phyloP scores from a whole-genome alignment of 2,113 vertebrate genomes.

The Arvicanthis niloticus region DNA sequence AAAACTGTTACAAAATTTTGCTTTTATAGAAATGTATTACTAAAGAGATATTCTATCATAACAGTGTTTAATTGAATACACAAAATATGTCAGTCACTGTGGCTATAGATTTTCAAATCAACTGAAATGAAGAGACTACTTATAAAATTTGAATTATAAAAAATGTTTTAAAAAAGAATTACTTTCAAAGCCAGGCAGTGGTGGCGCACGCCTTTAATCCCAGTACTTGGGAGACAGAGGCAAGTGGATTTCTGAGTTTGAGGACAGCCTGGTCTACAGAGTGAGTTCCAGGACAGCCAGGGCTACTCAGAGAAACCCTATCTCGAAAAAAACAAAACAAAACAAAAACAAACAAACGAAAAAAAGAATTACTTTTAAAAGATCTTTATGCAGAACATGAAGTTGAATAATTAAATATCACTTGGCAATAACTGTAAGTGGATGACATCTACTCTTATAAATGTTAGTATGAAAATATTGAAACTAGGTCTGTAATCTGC shows the following conservation, averaged over 20 bases:
- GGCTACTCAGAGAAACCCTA: no score
- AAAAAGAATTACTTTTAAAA: no score
- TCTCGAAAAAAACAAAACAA: no score
- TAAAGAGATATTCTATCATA: neutral
- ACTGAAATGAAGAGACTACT: neutral
- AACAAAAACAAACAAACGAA: no score
- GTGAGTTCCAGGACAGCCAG: no score
- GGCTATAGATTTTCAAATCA: neutral
- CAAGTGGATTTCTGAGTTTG: no score
- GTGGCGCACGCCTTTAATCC: no score
- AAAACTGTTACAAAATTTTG: neutral
- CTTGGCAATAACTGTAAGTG: neutral
- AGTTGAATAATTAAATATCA: neutral
- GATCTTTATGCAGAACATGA: neutral
- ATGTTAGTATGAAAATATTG: no score
- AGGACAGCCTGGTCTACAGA: no score
- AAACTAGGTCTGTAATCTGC: neutral
- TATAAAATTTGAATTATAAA: neutral
- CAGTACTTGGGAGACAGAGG: no score
- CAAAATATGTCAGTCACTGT: neutral
- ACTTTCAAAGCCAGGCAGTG: no score
- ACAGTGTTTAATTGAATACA: neutral
- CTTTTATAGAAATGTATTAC: neutral
- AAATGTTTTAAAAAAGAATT: neutral
- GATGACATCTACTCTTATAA: neutral